phyloP scores from a whole-genome alignment of 2,113 vertebrate species.

The Pituophis catenifer region DNA sequence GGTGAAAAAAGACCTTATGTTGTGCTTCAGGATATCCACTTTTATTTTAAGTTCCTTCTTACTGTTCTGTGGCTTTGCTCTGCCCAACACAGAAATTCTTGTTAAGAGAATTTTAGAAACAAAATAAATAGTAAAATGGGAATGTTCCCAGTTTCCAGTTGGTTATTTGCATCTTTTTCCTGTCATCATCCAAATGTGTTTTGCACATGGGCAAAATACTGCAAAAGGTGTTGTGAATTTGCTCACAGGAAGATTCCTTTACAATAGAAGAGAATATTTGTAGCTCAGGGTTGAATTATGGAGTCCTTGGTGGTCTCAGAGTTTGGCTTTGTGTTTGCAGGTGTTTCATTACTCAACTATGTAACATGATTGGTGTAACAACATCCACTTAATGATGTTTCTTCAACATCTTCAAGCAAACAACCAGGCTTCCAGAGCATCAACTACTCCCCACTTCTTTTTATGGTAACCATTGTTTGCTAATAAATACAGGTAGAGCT shows the following conservation, averaged over 20 bases:
- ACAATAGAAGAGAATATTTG: neutral
- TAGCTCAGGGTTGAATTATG: neutral
- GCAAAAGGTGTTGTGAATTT: neutral
- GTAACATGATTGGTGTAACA: neutral
- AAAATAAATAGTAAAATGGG: neutral
- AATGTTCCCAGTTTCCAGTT: neutral
- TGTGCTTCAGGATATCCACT: neutral
- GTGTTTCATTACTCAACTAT: neutral
- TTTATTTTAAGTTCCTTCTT: neutral
- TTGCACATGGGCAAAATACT: neutral
- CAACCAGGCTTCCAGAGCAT: neutral
- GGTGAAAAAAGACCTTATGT: neutral
- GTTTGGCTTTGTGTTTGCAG: neutral
- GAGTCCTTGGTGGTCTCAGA: neutral
- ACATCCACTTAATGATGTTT: neutral
- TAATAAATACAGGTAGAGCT: neutral
- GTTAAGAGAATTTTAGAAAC: neutral
- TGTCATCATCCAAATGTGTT: neutral
- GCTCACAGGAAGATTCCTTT: neutral
- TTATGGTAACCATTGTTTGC: neutral
- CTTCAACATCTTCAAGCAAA: neutral
- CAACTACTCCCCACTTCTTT: neutral
- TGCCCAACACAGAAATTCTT: neutral
- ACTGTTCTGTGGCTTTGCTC: neutral
- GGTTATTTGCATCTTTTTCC: neutral